phyloP scores from a whole-genome alignment of 2,888 invertebrate genomes.

The Sympetrum striolatum region DNA sequence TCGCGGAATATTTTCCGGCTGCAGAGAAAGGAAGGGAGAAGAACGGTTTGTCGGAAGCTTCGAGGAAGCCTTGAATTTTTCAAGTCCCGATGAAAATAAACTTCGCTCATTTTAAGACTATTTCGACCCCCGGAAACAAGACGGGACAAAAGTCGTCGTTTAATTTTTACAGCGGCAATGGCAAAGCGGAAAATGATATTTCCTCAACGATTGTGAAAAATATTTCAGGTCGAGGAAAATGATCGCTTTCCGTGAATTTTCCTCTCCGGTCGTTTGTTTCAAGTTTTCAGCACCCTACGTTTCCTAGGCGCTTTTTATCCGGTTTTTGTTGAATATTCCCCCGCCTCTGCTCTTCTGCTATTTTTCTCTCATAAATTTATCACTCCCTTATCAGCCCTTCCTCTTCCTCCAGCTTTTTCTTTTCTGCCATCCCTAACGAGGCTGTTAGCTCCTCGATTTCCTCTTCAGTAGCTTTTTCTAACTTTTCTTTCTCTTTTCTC shows the following conservation, averaged over 20 bases:
- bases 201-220: background rate
- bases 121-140: no score
- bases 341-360: background rate
- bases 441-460: background rate
- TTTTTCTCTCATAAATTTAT: background rate
- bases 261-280: background rate
- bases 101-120: no score
- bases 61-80: no score
- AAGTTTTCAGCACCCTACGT: background rate
- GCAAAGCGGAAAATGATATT: background rate
- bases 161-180: background rate
- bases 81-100: no score
- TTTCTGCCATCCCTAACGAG: no score
- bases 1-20: no score
- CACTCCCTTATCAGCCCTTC: background rate
- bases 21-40: no score
- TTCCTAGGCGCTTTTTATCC: background rate
- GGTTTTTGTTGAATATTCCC: background rate
- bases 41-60: no score
- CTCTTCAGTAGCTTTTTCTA: background rate
- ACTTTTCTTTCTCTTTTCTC: background rate
- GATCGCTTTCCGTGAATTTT: background rate
- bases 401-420: no score
- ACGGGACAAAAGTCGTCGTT: background rate
- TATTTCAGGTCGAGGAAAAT: background rate